These are phyloP conservation scores for Diploscapter pachys DNA, from an alignment of 1,140 invertebrate species.

Conservation along the genomic window DNA sequence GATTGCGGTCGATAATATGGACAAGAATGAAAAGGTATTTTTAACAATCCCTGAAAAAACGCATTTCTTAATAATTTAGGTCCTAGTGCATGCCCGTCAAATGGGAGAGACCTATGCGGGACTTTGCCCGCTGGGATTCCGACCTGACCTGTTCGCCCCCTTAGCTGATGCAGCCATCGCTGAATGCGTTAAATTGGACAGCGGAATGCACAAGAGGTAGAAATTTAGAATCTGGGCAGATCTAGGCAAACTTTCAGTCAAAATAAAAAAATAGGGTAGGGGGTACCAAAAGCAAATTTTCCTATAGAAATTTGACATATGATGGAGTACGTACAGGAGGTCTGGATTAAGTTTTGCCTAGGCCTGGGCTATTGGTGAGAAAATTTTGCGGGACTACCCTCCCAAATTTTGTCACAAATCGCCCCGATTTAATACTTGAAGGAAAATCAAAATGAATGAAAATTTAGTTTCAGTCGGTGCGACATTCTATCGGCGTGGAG, in stretches of 20 bases:
- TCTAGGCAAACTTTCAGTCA: not conserved
- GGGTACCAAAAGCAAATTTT: not conserved
- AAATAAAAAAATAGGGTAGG: not conserved
- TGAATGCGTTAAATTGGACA: conserved; percentile 53
- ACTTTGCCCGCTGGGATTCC: conserved; percentile 51
- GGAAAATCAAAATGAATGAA: not conserved
- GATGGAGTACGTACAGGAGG: not conserved
- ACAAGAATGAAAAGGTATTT: no score
- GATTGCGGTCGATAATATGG: not conserved
- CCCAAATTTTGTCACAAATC: no score
- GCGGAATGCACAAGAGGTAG: conserved; percentile 48
- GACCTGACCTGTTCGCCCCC: conserved; percentile 53
- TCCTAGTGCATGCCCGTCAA: conserved; percentile 44
- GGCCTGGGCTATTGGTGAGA: not conserved
- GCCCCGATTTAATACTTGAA: no score
- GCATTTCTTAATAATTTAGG: conserved; percentile 12
- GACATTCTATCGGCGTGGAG: conserved; percentile 54
- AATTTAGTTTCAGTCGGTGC: conserved; percentile 27
- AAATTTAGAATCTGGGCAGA: not conserved
- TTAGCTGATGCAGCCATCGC: conserved; percentile 55
- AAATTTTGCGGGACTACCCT: not conserved
- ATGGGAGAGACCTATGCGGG: conserved; percentile 50
- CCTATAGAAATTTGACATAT: not conserved
- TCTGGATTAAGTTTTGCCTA: not conserved
- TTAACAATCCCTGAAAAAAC: no score